These are phyloP conservation scores for Thecophora atra DNA, from an alignment of 2,888 invertebrate species.

Conservation along the genomic window DNA sequence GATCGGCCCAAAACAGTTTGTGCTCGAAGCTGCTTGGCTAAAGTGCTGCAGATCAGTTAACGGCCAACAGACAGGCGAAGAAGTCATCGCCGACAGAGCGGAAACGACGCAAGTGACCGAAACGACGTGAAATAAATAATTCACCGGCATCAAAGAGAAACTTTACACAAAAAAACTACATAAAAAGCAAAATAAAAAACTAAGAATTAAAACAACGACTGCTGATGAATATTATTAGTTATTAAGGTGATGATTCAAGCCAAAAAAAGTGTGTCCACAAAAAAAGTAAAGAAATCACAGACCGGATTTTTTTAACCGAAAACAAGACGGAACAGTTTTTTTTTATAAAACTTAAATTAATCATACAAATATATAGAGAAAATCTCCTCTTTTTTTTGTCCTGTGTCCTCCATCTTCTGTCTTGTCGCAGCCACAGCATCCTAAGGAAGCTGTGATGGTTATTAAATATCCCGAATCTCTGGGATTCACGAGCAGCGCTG, in stretches of 20 bases:
- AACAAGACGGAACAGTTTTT: no score
- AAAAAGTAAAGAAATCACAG: not conserved
- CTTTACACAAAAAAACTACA: no score
- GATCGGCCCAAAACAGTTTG: slow-evolving; percentile 44
- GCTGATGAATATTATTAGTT: not conserved
- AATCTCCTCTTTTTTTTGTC: not conserved
- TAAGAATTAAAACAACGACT: not conserved
- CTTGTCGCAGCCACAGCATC: no score
- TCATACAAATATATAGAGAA: not conserved
- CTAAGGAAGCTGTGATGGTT: slow-evolving; percentile 27
- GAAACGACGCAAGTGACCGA: slow-evolving; percentile 9
- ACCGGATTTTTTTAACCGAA: not conserved
- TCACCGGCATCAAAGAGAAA: no score
- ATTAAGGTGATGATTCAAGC: not conserved
- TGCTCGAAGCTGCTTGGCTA: slow-evolving; percentile 48
- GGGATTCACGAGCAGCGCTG: not conserved
- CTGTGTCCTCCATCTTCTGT: no score
- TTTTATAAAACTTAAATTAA: not conserved
- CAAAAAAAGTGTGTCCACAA: not conserved
- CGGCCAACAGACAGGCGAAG: not conserved
- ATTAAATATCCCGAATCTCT: not conserved
- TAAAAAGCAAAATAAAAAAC: not conserved
- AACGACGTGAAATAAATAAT: not conserved
- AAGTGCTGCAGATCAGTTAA: slow-evolving; percentile 39
- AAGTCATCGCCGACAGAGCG: slow-evolving; percentile 18